These are phyloP conservation scores for Siniperca knerii DNA, from an alignment of 2,113 vertebrate species.

Conservation along the genomic window DNA sequence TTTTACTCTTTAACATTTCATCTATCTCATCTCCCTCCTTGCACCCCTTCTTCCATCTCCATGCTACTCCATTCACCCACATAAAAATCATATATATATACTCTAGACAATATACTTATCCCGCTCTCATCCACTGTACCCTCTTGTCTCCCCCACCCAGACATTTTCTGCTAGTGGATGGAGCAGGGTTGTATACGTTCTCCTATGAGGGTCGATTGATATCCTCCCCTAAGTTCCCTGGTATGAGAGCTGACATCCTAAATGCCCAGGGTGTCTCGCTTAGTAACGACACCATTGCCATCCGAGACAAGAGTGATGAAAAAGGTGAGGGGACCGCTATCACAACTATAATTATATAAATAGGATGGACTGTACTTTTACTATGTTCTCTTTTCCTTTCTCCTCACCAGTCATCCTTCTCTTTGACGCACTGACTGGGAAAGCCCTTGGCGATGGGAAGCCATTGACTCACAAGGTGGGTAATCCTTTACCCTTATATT, in stretches of 20 bases:
- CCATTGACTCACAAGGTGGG: slow-evolving; percentile 93
- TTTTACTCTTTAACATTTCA: slow-evolving; percentile 24
- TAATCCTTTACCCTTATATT: slow-evolving; percentile 11
- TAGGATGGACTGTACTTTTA: not conserved
- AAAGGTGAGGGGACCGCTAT: slow-evolving; percentile 83
- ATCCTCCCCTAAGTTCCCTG: slow-evolving; percentile 92
- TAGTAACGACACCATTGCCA: slow-evolving; percentile 93
- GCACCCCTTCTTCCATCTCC: not conserved
- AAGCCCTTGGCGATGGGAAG: slow-evolving; percentile 92
- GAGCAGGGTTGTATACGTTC: slow-evolving; percentile 92
- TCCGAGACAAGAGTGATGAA: slow-evolving; percentile 93
- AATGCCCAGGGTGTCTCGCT: slow-evolving; percentile 91
- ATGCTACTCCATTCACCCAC: not conserved
- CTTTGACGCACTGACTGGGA: slow-evolving; percentile 94
- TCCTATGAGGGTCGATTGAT: slow-evolving; percentile 95
- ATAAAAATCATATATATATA: not conserved
- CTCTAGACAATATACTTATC: not conserved
- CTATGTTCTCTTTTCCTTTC: slow-evolving; percentile 20
- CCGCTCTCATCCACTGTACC: slow-evolving; percentile 5
- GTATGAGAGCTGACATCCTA: slow-evolving; percentile 92
- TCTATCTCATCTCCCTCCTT: slow-evolving; percentile 13
- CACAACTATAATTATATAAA: not conserved
- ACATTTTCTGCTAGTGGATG: slow-evolving; percentile 94
- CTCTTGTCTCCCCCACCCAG: slow-evolving; percentile 73
- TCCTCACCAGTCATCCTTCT: slow-evolving; percentile 89